Percentiles rank a stretch among this genome's conserved stretches.
These are phyloP conservation scores for Manis javanica DNA, from an alignment of 2,797 vertebrate genomes.

Conservation along the genomic window DNA sequence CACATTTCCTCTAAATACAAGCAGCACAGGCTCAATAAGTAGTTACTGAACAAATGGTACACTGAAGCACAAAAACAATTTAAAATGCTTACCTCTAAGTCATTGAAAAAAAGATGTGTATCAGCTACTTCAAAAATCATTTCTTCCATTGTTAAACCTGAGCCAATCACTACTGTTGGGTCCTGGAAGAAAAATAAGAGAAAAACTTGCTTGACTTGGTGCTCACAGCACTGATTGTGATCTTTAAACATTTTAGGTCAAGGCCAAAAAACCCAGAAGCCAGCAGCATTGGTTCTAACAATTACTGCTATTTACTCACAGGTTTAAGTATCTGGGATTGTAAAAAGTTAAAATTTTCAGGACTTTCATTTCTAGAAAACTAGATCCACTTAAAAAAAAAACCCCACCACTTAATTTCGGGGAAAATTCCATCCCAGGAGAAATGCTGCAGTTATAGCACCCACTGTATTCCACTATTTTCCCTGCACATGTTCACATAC, in stretches of 20 bases:
- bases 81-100: constrained; percentile 92
- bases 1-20: not conserved
- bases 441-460: not conserved
- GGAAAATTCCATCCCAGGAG: not conserved
- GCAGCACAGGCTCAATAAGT: not conserved
- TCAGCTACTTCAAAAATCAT: constrained; percentile 99
- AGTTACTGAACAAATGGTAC: constrained; percentile 38
- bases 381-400: not conserved
- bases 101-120: constrained; percentile 99
- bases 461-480: not conserved
- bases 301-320: not conserved
- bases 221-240: not conserved
- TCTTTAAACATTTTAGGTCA: constrained; percentile 23
- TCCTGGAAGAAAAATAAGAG: constrained; percentile 88
- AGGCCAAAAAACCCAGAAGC: not conserved
- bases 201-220: not conserved
- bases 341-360: constrained; percentile 45
- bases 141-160: constrained; percentile 98
- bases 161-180: constrained; percentile 94
- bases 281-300: not conserved
- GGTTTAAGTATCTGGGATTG: constrained; percentile 5
- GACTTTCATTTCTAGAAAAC: not conserved
- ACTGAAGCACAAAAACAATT: constrained; percentile 43
- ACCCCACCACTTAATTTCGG: not conserved
- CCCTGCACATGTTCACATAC: not conserved